These are phyloP conservation scores for Drosophila prolongata DNA, from an alignment of 2,888 invertebrate species.

Conservation along the genomic window DNA sequence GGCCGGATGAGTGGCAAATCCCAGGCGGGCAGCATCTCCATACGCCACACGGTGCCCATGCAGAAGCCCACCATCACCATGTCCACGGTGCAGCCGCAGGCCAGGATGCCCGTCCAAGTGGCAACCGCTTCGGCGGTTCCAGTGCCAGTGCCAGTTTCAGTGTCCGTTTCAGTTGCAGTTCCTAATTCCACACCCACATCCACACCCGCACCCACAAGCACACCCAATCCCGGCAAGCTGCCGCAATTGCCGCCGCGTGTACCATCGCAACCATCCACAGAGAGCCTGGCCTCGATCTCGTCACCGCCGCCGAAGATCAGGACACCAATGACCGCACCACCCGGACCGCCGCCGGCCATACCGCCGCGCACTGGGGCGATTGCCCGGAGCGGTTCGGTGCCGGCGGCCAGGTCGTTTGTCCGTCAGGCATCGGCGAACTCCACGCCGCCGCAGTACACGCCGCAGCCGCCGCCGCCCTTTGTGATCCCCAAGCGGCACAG, in stretches of 20 bases:
- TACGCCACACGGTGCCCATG: constrained; percentile 82
- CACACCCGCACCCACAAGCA: constrained; percentile 14
- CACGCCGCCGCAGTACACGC: constrained; percentile 83
- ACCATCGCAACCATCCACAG: constrained; percentile 82
- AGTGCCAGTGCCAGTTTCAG: no score
- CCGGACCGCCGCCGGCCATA: constrained; percentile 84
- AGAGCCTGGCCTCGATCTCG: constrained; percentile 67
- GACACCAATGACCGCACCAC: constrained; percentile 62
- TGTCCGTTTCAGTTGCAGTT: background rate
- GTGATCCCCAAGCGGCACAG: constrained; percentile 83
- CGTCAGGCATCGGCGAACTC: constrained; percentile 84
- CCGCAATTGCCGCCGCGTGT: constrained; percentile 84
- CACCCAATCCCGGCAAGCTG: constrained; percentile 49
- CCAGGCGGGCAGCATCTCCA: constrained; percentile 65
- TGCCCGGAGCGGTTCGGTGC: constrained; percentile 82
- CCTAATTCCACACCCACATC: background rate
- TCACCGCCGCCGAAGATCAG: constrained; percentile 73
- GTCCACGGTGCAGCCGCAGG: constrained; percentile 83
- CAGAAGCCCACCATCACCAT: constrained; percentile 83
- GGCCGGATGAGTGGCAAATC: constrained; percentile 15
- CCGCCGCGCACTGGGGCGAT: constrained; percentile 83
- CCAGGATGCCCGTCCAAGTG: constrained; percentile 59
- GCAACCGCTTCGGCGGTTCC: constrained; percentile 23
- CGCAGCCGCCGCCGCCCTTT: constrained; percentile 84
- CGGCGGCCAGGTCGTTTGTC: constrained; percentile 77